Base-by-base conservation (phyloP, 2,888 invertebrate species). In the Catocala nupta region DNA sequence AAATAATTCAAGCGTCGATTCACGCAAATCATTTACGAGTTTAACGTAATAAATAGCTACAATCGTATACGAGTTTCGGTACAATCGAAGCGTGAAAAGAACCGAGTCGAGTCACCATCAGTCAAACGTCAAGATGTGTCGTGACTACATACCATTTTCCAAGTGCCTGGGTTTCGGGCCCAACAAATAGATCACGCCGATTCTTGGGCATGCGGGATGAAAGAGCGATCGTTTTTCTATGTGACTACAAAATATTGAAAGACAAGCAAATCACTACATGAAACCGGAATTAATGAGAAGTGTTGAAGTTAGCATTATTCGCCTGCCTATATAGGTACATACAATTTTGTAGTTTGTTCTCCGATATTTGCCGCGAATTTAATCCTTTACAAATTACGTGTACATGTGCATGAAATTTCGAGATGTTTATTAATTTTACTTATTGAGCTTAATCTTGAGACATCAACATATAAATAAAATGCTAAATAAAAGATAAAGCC, bases 61-160 rank as follows among this genome's bases (percentile, higher is more conserved):
- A 68, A 73, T 72, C 61, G 78, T 71, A 75, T 78, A 70, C 61
- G 71, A 73, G 71, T 68, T 73, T 73, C 66, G 54, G 48, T 59
- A 63, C 73, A 78, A 77, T 73, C 78, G 80, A 80, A 83, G 81
- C 80, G 82, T 81, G 78, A 78, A 81, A 81, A 72, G 77, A 76
- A 67, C 68, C 63, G 70, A 77, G 69, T 77, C 74, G 82, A 77
- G 72, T 81, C 80, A 79, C 83, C 86, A 90, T 89, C 88, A 87
- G 86, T 90, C 89, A 89, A 88, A 89, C 82, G 89, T 89, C 90
- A 86, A 80, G 84, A 81, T 84, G 80, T 85, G 83, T 81, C 88
- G 88, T 86, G 89, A 88, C 83, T 86, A 80, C 82, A 83, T 84
- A 85, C 86, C 86, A 88, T 90, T 88, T 90, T 87, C 85, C 89